Base-by-base conservation (phyloP, 2,888 invertebrate genomes). In the Polietes domitor region DNA sequence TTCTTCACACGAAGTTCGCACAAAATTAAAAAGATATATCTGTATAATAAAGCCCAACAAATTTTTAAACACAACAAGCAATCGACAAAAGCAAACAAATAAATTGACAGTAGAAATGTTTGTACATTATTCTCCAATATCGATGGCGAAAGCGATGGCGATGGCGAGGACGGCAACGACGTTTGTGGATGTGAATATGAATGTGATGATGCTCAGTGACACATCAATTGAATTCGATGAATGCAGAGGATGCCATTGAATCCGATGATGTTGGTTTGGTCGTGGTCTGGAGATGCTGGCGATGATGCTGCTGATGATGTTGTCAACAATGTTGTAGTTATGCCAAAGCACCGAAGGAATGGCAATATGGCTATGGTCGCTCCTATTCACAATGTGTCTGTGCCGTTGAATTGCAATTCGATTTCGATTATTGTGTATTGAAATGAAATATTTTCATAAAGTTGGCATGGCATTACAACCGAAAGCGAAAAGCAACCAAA, bases 91-190 rank as follows among this genome's bases (percentile, higher is more conserved):
- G 63, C 37, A 63, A 63, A 63, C 63, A 63, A 63, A 32, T 37
- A 63, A 63, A 63, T 63, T 63, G 63, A 63, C 63, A 63, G 63
- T 17, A 63, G 17, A 63, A 55, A 63, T 63, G n/a, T 15, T n/a
- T 63, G 15, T 32, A n/a, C 47, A 63, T 63, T 63, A 32, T 37
- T 37, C 17, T 32, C n/a, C 58, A 58, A 58, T 26, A 26, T 6
- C 24, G 58, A 15, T 58, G 58, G 26, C 26, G 58, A 12, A n/a
- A n/a, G n/a, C 15, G 58, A 24, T 26, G 58, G 2, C 0, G 58
- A 24, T 55, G 21, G n/a, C n/a, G n/a, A n/a, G n/a, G n/a, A n/a
- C n/a, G n/a, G n/a, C n/a, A n/a, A n/a, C n/a, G n/a, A n/a, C n/a
- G n/a, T n/a, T n/a, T 32, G 32, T 9, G 9, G 5, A 32, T 6